Conservation (phyloP, 2,888 invertebrate genomes). For the Epistrophella euchroma region DNA sequence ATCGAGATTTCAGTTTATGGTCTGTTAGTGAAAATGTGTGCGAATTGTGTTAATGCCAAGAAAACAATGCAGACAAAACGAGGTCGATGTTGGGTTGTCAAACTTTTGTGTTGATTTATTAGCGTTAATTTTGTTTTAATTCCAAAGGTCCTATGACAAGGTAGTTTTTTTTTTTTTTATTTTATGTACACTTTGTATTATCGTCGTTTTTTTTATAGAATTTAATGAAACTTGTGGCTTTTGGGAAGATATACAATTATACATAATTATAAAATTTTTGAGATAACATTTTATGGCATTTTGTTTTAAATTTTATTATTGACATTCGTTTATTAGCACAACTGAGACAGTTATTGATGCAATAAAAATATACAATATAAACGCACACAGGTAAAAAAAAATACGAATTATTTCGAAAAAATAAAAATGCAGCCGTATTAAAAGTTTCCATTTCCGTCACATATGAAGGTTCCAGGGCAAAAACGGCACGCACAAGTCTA, state of each 20-base stretch:
- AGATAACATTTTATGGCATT: neutral
- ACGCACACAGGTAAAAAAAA: neutral
- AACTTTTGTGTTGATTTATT: neutral
- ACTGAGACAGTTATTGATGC: neutral
- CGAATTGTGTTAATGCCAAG: conserved; percentile 2
- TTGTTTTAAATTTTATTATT: neutral
- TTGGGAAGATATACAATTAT: neutral
- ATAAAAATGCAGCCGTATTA: neutral
- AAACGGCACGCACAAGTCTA: too few species aligned
- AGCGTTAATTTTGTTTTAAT: conserved; percentile 2
- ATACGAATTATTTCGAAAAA: too few species aligned
- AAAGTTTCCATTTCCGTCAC: too few species aligned
- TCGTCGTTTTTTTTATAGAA: neutral
- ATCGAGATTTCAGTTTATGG: conserved; percentile 34
- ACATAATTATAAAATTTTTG: neutral
- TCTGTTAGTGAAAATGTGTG: conserved; percentile 18
- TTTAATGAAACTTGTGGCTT: neutral
- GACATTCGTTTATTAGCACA: neutral
- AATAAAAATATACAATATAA: neutral
- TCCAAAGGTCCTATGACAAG: neutral
- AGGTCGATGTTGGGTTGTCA: conserved; percentile 23
- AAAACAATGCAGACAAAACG: conserved; percentile 1
- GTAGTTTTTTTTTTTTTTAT: neutral
- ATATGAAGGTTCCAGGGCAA: too few species aligned
- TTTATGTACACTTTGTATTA: neutral